Evolutionary conservation across 2,113 vertebrate species (phyloP), one percentile per base, ranked within the genome.

Genomic region (Vombatus ursinus): DNA sequence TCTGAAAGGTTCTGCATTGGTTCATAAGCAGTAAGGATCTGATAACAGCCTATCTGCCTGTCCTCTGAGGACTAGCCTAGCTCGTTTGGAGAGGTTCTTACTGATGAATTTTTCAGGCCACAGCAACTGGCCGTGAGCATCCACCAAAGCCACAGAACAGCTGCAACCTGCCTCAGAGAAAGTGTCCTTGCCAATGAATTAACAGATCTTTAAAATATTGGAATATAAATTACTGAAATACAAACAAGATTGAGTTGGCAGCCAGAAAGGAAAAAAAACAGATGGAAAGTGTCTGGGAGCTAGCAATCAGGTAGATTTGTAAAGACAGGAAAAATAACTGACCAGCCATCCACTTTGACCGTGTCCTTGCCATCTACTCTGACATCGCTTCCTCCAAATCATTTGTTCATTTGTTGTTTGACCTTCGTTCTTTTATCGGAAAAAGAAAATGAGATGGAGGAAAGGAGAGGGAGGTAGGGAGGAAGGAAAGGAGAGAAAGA

Each of bases 1-100:
- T 95, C 95, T 91, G 92, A 94, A 24, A 90, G 94, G 22, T 48
- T 68, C 50, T 68, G 7, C 53, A 53, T 23, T 90, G 51, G 1
- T 6, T 84, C 68, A 22, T 84, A 44, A 44, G 37, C n/a, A 84
- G n/a, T 44, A 84, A 84, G n/a, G 68, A 84, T 44, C n/a, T 22
- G n/a, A 84, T 84, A 84, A 22, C 11, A 44, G n/a, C n/a, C n/a
- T 84, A 5, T 7, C 22, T 44, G 68, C 68, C 19, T 84, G 19
- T 84, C 7, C n/a, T 84, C n/a, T 44, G 2, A 68, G 12, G 28
- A 31, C 37, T 44, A 8, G n/a, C n/a, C 57, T 44, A 44, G 19
- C 19, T 84, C 8, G 23, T 84, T 44, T 44, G 68, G 16, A 84
- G n/a, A 44, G 19, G 7, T 8, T 68, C 68, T 77, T 84, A 44